Conservation (phyloP, 2,113 vertebrate genomes). For the Poeciliopsis prolifica region DNA sequence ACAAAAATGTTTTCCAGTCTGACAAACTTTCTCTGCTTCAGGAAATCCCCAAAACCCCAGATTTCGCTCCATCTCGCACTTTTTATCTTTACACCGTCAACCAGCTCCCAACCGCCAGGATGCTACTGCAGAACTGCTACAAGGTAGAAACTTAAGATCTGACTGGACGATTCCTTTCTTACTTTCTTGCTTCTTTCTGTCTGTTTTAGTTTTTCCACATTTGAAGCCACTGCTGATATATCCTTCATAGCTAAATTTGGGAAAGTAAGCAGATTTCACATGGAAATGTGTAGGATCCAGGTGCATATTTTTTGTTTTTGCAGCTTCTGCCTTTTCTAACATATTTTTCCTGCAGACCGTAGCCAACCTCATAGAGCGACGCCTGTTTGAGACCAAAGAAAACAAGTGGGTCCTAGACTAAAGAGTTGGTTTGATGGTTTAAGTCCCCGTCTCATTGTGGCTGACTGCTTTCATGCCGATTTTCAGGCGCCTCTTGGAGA, state of each 20-base stretch:
- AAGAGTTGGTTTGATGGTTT: neutral
- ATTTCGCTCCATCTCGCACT: conserved; percentile 92
- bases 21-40: conserved; percentile 63
- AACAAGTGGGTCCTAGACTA: conserved; percentile 87
- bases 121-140: conserved; percentile 90
- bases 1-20: neutral
- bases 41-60: conserved; percentile 96
- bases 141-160: conserved; percentile 78
- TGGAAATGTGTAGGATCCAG: neutral
- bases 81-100: conserved; percentile 95
- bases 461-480: conserved; percentile 16
- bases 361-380: conserved; percentile 90
- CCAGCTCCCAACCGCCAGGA: conserved; percentile 82
- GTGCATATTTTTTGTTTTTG: neutral
- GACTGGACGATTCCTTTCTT: neutral
- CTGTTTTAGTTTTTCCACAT: no score
- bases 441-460: neutral
- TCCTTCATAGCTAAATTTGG: neutral
- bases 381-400: conserved; percentile 90
- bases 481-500: conserved; percentile 91
- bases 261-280: neutral
- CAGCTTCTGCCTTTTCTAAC: neutral
- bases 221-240: neutral
- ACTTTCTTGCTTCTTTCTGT: no score
- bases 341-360: conserved; percentile 80